Percentiles rank a stretch among this genome's conserved stretches.
These are phyloP conservation scores for Caenorhabditis sp. DNA, from an alignment of 2,888 invertebrate species.

Conservation along the genomic window DNA sequence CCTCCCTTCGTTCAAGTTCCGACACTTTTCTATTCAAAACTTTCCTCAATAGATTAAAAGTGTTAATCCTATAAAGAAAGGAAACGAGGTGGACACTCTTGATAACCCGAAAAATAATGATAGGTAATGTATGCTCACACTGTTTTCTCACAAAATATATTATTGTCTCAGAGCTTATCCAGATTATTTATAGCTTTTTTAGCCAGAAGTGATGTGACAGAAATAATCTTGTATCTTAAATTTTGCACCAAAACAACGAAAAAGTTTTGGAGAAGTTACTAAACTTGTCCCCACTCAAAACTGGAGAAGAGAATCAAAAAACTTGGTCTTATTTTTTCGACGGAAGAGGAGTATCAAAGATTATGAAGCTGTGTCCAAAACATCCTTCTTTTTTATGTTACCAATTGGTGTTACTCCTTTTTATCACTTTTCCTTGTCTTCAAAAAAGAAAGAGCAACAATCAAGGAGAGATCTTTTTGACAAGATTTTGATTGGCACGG, in stretches of 20 bases:
- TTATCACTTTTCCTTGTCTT: neutral
- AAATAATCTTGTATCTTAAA: too few relatives aligned
- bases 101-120: too few relatives aligned
- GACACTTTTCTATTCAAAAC: neutral
- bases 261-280: neutral
- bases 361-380: slow-evolving; percentile 21
- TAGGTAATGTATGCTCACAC: too few relatives aligned
- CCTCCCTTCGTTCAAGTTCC: neutral
- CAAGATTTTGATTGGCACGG: slow-evolving; percentile 11
- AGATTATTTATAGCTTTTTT: too few relatives aligned
- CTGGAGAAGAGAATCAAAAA: slow-evolving; percentile 2
- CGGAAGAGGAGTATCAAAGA: slow-evolving; percentile 16
- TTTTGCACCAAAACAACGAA: too few relatives aligned
- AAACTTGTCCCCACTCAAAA: slow-evolving; percentile 1
- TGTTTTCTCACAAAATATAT: too few relatives aligned
- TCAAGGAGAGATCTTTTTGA: slow-evolving; percentile 8
- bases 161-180: too few relatives aligned
- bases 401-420: neutral
- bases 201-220: too few relatives aligned
- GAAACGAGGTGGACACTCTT: too few relatives aligned
- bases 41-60: neutral
- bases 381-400: slow-evolving; percentile 4
- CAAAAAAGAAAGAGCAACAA: slow-evolving; percentile 18
- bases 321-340: neutral
- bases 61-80: too few relatives aligned